Conservation (phyloP, 1,140 invertebrate genomes). For the Holcopasites calliopsidis region DNA sequence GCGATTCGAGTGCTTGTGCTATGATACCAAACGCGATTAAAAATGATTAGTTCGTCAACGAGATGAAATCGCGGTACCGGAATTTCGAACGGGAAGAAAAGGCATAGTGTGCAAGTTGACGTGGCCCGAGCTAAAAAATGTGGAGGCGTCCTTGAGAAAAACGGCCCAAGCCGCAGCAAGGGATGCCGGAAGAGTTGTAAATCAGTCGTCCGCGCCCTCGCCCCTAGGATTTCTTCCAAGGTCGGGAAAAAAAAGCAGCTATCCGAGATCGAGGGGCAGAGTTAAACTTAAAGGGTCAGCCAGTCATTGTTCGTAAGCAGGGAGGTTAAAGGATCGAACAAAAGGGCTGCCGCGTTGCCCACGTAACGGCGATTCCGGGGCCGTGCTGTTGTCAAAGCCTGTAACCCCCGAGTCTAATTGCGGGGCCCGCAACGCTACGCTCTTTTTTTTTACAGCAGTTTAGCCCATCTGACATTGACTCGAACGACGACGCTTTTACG, state of each 20-base stretch:
- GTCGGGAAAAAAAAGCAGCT: conserved; percentile 24
- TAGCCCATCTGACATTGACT: conserved; percentile 67
- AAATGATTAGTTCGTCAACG: neutral
- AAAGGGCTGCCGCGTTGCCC: conserved; percentile 58
- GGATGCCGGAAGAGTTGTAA: conserved; percentile 40
- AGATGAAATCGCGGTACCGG: neutral
- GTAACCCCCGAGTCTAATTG: conserved; percentile 9
- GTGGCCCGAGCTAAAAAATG: neutral
- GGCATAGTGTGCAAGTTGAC: too few species aligned
- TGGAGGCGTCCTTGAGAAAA: neutral
- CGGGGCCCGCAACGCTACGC: conserved; percentile 17
- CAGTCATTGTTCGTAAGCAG: conserved; percentile 57
- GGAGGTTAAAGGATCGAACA: conserved; percentile 51
- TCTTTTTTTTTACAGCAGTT: conserved; percentile 70
- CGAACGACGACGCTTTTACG: conserved; percentile 69
- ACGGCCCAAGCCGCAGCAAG: neutral
- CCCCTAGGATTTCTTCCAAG: conserved; percentile 40
- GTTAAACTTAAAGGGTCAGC: conserved; percentile 64
- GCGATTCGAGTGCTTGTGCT: neutral
- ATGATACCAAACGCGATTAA: neutral
- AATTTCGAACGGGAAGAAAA: neutral
- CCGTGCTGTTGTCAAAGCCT: conserved; percentile 53
- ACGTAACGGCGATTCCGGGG: conserved; percentile 55
- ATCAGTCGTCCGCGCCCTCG: conserved; percentile 33
- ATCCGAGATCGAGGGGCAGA: conserved; percentile 4